Base-by-base conservation (phyloP, 2,888 invertebrate genomes). In the Odontothrips loti region DNA sequence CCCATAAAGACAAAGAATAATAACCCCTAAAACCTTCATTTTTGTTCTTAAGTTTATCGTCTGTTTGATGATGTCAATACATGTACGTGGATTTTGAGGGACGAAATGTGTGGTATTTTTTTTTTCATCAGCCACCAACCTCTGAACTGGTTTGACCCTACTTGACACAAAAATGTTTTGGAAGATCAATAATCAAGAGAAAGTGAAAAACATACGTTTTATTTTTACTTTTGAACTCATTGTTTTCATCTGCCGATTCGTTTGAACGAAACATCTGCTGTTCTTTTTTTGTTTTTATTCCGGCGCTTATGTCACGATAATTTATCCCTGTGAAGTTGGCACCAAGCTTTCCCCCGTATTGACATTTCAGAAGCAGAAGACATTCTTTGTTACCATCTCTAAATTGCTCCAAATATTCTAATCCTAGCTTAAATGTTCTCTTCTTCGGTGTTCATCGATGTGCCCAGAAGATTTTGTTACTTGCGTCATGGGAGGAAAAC, bases 1-100 rank as follows among this genome's bases (percentile, higher is more conserved):
- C 11, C 68, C 68, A 23, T 68, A 68, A n/a, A n/a, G n/a, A n/a
- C n/a, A n/a, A n/a, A n/a, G n/a, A n/a, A n/a, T n/a, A n/a, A n/a
- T n/a, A n/a, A n/a, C n/a, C n/a, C 68, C 23, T 68, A 68, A n/a
- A n/a, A 68, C n/a, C 68, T 23, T 68, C 68, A 68, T 68, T 68
- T 68, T 68, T 68, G n/a, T 23, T 23, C 23, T 20, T 23, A 23
- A 68, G 23, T 8, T n/a, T n/a, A 20, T 23, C n/a, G 11, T n/a
- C 11, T 20, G 4, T 23, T 68, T 68, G 68, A n/a, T 68, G 68
- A 68, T 68, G 68, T 68, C 68, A 68, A 68, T 20, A 68, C n/a
- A 68, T n/a, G 68, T 68, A 68, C 68, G 68, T 68, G 68, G 68
- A 68, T 68, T 23, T 9, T n/a, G 68, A 23, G n/a, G 4, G 68